Evolutionary conservation across 2,888 invertebrate genomes (phyloP), one percentile per base, ranked within the genome.

Genomic region (Nebria brevicollis): DNA sequence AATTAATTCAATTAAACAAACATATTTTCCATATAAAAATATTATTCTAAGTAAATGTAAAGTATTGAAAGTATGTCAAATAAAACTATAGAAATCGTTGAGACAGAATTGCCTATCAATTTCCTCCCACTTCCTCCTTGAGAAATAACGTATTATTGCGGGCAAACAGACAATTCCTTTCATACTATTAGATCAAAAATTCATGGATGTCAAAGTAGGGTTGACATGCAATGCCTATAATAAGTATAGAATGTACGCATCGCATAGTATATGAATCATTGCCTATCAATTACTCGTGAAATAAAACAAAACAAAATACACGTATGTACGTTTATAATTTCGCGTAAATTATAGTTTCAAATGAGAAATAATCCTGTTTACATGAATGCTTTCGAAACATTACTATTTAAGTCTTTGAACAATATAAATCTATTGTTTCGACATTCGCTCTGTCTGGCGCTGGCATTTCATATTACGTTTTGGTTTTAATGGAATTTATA

Each of bases 121-220:
- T 54, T 54, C 2, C 54, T 8, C 54, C 13, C 11, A 54, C 8
- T 54, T 11, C 54, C 54, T 8, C 54, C 54, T 54, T 11, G 2
- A 54, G 8, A 54, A 2, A 34, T 34, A 34, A 34, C 34, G 8
- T 54, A 54, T 54, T 54, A 54, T 54, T 54, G 54, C 54, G 4
- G 13, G 7, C 8, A 8, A 54, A 54, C 54, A 3, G 54, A 54
- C 54, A 7, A 54, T 54, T 54, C 54, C 54, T 54, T 54, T 54
- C 54, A 54, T 11, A 13, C 54, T 54, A 11, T 34, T 34, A 34
- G 54, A 11, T 54, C 2, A 54, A 54, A 54, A 54, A 54, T 54
- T 54, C 54, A 54, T 54, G 54, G 54, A 54, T 54, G 54, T 54
- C 54, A 54, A 54, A 54, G 54, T 54, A 54, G 54, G 54, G 54